Base-by-base conservation (phyloP, 2,113 vertebrate species). In the Nasalis larvatus region DNA sequence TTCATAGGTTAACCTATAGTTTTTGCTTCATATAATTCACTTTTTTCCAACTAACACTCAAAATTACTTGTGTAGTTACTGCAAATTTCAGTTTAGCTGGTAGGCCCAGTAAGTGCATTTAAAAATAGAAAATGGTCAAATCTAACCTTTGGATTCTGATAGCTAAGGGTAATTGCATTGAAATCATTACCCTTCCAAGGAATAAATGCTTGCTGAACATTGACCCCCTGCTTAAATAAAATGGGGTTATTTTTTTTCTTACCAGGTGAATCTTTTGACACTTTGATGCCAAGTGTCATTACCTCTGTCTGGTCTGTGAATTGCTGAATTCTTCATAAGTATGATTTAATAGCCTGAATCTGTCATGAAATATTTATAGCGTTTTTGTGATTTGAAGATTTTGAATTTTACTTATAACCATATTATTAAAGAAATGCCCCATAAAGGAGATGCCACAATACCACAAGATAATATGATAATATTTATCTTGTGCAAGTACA, bases 61-160 rank as follows among this genome's bases (percentile, higher is more conserved):
- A 88, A 76, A 94, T 95, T 82, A 92, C 71, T 86, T 85, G 35
- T 92, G 56, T 91, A 80, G 93, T 93, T 97, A 96, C 74, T 93
- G 69, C 35, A 86, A 84, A 90, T 93, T 96, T 95, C 45, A 94
- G 83, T 76, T 23, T 91, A 94, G 92, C 68, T 96, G 94, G 54
- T 88, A 77, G 83, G 40, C 52, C 40, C 66, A 86, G n/a, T 93
- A 91, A 93, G 68, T 96, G 60, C 87, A 93, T 96, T 97, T 95
- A 97, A 95, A 96, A 97, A 95, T 93, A 96, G 85, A 54, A 89
- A 93, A 89, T 76, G 97, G 96, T 98, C 96, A 97, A 54, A 89
- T 91, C 74, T 97, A 95, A 96, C 97, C 83, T 91, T 84, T 95
- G 47, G 45, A 73, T 96, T 88, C 74, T 96, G 96, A 94, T 69